Base-by-base conservation (phyloP, 2,113 vertebrate species). In the Eolophus roseicapilla region DNA sequence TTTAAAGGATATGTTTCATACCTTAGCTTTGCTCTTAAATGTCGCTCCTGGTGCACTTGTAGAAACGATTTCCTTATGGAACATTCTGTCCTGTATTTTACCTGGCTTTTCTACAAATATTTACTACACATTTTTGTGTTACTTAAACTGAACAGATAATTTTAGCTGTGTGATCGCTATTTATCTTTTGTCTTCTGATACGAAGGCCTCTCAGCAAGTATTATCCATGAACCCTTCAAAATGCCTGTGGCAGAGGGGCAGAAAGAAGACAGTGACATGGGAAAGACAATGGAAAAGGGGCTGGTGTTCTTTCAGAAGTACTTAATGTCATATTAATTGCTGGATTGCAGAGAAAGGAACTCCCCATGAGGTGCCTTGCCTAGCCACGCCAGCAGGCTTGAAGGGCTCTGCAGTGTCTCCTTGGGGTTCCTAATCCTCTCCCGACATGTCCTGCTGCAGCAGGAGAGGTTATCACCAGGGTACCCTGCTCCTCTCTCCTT, bases 251-350 rank as follows among this genome's bases (percentile, higher is more conserved):
- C 63, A 63, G 76, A 69, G 28, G 43, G 68, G 29, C 43, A 11
- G 2, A 64, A 47, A 11, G 2, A 64, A 47, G 29, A 17, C 25
- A 60, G 70, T 49, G 49, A 39, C 25, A 29, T 0, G 1, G 29
- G 35, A 46, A 49, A 73, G 70, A n/a, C 11, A 4, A 55, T 1
- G 11, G 64, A 35, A 74, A 76, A n/a, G 69, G 8, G 11, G 15
- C 5, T 43, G 52, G 13, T 62, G 10, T 62, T 79, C 63, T 81
- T 77, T 71, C 69, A 43, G 5, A 80, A 52, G 67, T 8, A 31
- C 23, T 50, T 67, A 7, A 41, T 9, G 13, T 52, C n/a, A 29
- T 7, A 35, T 14, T 23, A 59, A 65, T 28, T 83, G 33, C 59
- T 74, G 49, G 83, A 67, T 37, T 18, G 28, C 43, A 52, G 76